These are phyloP conservation scores for Sinocyclocheilus rhinocerous DNA, from an alignment of 2,113 vertebrate species.

Conservation along the genomic window DNA sequence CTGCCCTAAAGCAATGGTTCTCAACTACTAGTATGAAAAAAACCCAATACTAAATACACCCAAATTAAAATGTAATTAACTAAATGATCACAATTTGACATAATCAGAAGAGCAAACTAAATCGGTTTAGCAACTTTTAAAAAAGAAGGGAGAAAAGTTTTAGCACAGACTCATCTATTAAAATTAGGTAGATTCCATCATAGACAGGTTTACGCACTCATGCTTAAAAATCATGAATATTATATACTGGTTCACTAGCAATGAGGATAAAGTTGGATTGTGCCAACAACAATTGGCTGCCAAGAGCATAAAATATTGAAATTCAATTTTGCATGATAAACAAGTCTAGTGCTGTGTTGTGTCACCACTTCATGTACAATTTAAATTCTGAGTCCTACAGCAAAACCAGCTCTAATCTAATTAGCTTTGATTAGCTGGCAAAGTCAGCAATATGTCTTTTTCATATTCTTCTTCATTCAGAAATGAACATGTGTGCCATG, in stretches of 20 bases:
- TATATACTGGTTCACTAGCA: background rate
- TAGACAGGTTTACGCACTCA: background rate
- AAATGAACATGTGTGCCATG: background rate
- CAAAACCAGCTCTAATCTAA: background rate
- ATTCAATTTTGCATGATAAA: background rate
- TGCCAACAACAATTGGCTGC: background rate
- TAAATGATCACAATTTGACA: background rate
- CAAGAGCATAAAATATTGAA: slow-evolving; percentile 15
- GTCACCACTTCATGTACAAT: background rate
- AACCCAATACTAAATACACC: background rate
- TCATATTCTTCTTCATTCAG: background rate
- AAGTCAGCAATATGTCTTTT: background rate
- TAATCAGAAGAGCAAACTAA: background rate
- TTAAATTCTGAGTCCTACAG: background rate
- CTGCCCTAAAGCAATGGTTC: background rate
- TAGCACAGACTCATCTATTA: background rate
- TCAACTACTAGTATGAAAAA: background rate
- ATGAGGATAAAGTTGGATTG: background rate
- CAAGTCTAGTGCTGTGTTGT: background rate
- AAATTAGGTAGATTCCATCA: background rate
- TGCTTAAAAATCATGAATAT: background rate
- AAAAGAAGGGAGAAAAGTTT: background rate
- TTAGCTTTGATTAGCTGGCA: background rate
- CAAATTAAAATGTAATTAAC: background rate
- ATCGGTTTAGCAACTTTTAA: background rate